Evolutionary conservation across 1,140 invertebrate genomes (phyloP).

Genomic region (Eriosoma lanigerum): DNA sequence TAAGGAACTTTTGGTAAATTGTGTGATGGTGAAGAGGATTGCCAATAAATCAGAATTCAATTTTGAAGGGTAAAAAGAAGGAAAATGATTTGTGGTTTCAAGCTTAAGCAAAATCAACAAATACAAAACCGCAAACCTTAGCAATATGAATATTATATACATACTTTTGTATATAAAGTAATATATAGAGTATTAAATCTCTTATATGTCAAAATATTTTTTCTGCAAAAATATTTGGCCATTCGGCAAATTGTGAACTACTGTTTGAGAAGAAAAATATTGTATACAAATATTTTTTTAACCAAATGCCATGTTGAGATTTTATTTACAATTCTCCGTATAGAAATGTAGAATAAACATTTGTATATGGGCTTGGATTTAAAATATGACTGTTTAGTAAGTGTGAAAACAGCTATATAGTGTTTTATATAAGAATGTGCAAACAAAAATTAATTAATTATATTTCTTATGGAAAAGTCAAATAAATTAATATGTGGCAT

Average conservation of each 20-base stretch:
- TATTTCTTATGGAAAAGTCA: too few species aligned
- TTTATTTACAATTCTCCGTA: too few species aligned
- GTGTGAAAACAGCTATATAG: too few species aligned
- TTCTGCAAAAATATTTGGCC: not conserved
- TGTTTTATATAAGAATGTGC: too few species aligned
- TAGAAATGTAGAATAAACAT: too few species aligned
- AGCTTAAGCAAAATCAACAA: slow-evolving; percentile 34
- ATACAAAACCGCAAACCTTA: slow-evolving; percentile 27
- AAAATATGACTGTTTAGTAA: too few species aligned
- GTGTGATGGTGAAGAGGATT: not conserved
- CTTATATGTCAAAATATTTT: slow-evolving; percentile 42
- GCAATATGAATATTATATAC: not conserved
- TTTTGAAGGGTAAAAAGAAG: slow-evolving; percentile 30
- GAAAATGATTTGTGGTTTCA: slow-evolving; percentile 5
- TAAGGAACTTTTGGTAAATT: not conserved
- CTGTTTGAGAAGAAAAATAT: not conserved
- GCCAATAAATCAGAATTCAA: slow-evolving; percentile 41
- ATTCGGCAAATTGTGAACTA: slow-evolving; percentile 5
- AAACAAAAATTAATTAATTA: too few species aligned
- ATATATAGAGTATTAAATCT: slow-evolving; percentile 44
- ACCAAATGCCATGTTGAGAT: not conserved
- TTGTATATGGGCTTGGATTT: too few species aligned
- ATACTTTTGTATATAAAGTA: not conserved
- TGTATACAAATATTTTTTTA: not conserved
- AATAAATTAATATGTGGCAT: too few species aligned